phyloP scores from a whole-genome alignment of 1,140 invertebrate species.

The Pantala flavescens region DNA sequence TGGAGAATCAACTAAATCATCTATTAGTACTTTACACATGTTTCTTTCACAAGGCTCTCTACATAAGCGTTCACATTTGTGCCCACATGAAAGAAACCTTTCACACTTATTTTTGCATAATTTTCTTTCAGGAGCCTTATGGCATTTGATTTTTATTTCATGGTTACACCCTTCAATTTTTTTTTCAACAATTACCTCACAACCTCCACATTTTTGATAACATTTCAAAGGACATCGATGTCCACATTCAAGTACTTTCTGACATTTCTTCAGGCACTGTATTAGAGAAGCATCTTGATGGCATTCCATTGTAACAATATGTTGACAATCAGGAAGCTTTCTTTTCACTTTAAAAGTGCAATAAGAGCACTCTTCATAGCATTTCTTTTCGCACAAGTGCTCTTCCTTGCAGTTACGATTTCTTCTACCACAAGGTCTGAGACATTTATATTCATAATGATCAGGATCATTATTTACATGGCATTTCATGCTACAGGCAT shows the following conservation, averaged over 20 bases:
- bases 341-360: neutral
- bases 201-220: conserved; percentile 35
- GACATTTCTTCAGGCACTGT: neutral
- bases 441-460: conserved; percentile 3
- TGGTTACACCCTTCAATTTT: conserved; percentile 37
- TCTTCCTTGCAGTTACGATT: neutral
- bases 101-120: conserved; percentile 33
- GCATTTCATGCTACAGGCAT: conserved; percentile 3
- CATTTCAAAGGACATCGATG: conserved; percentile 41
- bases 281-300: neutral
- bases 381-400: neutral
- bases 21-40: conserved; percentile 28
- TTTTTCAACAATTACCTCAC: conserved; percentile 32
- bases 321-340: neutral
- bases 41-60: conserved; percentile 29
- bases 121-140: conserved; percentile 22
- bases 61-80: conserved; percentile 34
- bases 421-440: neutral
- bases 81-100: conserved; percentile 35
- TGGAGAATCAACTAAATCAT: conserved; percentile 25
- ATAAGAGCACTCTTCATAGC: conserved; percentile 5
- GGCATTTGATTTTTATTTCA: conserved; percentile 31
- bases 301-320: neutral
- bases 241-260: conserved; percentile 15
- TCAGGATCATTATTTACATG: conserved; percentile 13